Percentiles rank a stretch among this genome's conserved stretches.
Conservation (phyloP, 2,113 vertebrate genomes). For the Pavo muticus region DNA sequence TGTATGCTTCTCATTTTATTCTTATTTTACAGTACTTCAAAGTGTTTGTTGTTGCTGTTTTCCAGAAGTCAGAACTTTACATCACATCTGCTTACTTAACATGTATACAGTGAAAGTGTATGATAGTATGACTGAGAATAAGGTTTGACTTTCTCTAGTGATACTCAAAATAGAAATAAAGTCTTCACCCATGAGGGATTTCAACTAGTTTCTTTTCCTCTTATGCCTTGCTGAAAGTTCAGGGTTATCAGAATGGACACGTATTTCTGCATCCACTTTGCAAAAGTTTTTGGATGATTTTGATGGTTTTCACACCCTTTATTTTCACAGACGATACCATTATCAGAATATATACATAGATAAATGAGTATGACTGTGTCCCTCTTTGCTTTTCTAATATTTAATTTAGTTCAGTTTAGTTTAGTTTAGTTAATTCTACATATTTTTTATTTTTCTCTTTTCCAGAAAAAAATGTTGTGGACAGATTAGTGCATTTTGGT, state of each 20-base stretch:
- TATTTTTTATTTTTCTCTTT: neutral
- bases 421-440: too few species aligned
- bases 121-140: neutral
- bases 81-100: neutral
- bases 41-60: neutral
- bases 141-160: neutral
- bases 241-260: constrained; percentile 32
- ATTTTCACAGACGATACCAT: constrained; percentile 50
- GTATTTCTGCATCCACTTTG: neutral
- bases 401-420: too few species aligned
- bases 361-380: neutral
- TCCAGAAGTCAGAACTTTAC: neutral
- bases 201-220: neutral
- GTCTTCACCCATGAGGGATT: neutral
- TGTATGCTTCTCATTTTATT: neutral
- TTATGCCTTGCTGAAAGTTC: neutral
- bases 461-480: neutral
- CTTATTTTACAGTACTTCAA: neutral
- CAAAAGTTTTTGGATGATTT: constrained; percentile 23
- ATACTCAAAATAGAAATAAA: neutral
- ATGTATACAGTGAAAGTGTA: neutral
- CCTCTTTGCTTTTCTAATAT: neutral
- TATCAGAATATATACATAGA: neutral
- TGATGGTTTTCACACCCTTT: constrained; percentile 57
- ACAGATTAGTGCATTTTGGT: neutral